Conservation (phyloP, 1,140 invertebrate genomes). For the Coptotermes formosanus region DNA sequence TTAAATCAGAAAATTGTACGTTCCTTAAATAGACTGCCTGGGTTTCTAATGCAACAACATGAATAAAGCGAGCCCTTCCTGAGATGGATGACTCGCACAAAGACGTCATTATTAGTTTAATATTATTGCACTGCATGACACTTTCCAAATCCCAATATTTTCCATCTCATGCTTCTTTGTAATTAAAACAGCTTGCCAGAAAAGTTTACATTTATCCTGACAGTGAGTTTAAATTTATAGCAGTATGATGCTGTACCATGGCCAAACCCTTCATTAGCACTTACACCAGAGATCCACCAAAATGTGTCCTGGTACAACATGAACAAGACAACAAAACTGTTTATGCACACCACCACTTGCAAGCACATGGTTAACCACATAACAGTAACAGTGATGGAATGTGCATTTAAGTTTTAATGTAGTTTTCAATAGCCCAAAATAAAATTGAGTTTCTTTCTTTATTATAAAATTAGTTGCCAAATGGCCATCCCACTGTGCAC, state of each 20-base stretch:
- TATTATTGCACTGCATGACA: slow-evolving; percentile 25
- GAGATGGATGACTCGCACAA: background rate
- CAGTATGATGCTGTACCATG: background rate
- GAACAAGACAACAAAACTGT: background rate
- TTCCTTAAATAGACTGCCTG: background rate
- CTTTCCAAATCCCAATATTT: slow-evolving; percentile 16
- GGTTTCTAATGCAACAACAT: slow-evolving; percentile 2
- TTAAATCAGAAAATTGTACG: background rate
- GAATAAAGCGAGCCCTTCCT: background rate
- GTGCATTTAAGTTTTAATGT: background rate
- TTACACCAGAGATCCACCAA: background rate
- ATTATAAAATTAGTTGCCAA: slow-evolving; percentile 23
- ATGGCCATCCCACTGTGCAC: background rate
- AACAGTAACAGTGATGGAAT: background rate
- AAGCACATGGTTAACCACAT: background rate
- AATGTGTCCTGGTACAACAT: background rate
- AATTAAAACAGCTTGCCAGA: background rate
- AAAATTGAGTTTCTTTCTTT: background rate
- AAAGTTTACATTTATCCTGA: background rate
- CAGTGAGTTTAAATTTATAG: background rate
- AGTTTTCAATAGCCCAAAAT: background rate
- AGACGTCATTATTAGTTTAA: background rate
- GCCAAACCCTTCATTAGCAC: background rate
- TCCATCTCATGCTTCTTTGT: background rate
- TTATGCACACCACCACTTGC: background rate